phyloP scores from a whole-genome alignment of 1,140 invertebrate species.

The Drosophila kikkawai region DNA sequence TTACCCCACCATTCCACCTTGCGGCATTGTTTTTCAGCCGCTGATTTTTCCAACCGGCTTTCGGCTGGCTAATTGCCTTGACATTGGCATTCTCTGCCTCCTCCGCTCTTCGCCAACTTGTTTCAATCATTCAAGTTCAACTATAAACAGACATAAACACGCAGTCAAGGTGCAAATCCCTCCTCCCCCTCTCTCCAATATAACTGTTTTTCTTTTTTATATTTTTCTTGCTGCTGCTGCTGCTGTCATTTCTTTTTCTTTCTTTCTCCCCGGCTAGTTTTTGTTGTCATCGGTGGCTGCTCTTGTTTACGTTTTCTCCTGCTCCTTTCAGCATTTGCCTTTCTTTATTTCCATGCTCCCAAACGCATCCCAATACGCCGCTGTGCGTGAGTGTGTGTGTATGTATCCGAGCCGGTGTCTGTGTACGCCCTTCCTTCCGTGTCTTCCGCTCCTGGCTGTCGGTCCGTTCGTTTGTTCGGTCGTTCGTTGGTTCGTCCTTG shows the following conservation, averaged over 20 bases:
- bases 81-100: slow-evolving; percentile 69
- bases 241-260: slow-evolving; percentile 10
- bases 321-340: slow-evolving; percentile 25
- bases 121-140: slow-evolving; percentile 65
- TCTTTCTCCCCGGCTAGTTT: slow-evolving; percentile 18
- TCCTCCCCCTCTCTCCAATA: not conserved
- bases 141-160: slow-evolving; percentile 62
- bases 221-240: slow-evolving; percentile 3
- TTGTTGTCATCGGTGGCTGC: slow-evolving; percentile 8
- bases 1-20: slow-evolving; percentile 40
- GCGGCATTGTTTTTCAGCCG: slow-evolving; percentile 71
- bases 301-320: slow-evolving; percentile 39
- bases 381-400: slow-evolving; percentile 38
- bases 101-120: slow-evolving; percentile 32
- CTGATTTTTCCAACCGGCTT: slow-evolving; percentile 81
- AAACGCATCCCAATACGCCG: slow-evolving; percentile 45
- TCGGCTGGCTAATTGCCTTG: slow-evolving; percentile 79
- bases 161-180: slow-evolving; percentile 36
- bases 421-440: slow-evolving; percentile 51
- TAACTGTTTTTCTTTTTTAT: slow-evolving; percentile 31
- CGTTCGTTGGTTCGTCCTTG: slow-evolving; percentile 23
- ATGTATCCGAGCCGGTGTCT: slow-evolving; percentile 48
- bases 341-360: slow-evolving; percentile 42
- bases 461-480: slow-evolving; percentile 1
- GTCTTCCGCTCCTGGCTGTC: slow-evolving; percentile 21